phyloP scores from a whole-genome alignment of 2,797 vertebrate genomes.

The Helarctos malayanus region DNA sequence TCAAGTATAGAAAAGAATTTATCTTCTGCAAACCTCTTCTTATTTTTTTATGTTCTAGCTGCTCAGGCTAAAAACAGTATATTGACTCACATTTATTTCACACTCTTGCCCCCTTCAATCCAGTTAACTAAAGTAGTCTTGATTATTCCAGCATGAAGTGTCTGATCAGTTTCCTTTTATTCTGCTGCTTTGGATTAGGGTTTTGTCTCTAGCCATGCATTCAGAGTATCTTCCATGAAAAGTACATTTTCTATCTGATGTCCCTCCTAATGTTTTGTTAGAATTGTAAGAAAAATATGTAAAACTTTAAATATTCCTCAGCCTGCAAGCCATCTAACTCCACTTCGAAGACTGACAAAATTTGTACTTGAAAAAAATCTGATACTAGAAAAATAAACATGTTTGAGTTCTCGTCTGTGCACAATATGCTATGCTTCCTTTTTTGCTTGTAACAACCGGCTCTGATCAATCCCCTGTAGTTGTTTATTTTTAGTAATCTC shows the following conservation, averaged over 20 bases:
- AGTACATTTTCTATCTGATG: background rate
- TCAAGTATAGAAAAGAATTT: slow-evolving; percentile 15
- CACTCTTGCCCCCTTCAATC: background rate
- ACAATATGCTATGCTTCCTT: background rate
- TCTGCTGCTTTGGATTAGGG: background rate
- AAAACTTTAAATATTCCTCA: slow-evolving; percentile 27
- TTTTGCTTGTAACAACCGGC: background rate
- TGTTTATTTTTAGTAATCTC: background rate
- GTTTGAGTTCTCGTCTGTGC: background rate
- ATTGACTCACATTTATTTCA: background rate
- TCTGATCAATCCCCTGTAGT: background rate
- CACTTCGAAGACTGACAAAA: background rate
- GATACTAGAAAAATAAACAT: background rate
- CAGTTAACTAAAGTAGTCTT: background rate
- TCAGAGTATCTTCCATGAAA: background rate
- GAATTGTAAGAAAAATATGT: slow-evolving; percentile 46
- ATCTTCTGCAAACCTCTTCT: background rate
- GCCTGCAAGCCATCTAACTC: background rate
- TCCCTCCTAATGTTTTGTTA: background rate
- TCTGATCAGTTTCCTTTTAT: background rate
- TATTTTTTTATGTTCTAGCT: background rate
- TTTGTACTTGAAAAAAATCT: slow-evolving; percentile 15
- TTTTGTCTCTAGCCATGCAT: background rate
- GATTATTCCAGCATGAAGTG: background rate
- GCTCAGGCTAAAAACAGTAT: background rate